phyloP scores from a whole-genome alignment of 1,140 invertebrate species.

The Philotrypesis tridentata region DNA sequence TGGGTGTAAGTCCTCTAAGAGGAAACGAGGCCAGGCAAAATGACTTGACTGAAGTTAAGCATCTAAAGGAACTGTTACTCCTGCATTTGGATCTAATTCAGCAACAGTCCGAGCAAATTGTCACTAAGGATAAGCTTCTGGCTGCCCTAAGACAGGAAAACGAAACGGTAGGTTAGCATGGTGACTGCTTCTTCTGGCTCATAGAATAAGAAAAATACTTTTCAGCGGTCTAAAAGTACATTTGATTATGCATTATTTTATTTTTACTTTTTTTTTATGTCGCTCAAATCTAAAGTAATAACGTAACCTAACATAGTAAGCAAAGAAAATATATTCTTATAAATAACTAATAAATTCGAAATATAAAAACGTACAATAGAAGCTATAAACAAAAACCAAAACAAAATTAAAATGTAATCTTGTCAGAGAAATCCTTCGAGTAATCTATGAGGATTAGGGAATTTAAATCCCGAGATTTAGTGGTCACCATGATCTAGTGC shows the following conservation, averaged over 20 bases:
- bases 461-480: constrained; percentile 6
- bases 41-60: constrained; percentile 76
- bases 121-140: constrained; percentile 80
- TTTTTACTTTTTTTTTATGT: background rate
- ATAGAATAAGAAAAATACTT: background rate
- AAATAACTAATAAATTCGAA: background rate
- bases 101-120: constrained; percentile 82
- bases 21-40: constrained; percentile 71
- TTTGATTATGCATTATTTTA: background rate
- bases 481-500: constrained; percentile 37
- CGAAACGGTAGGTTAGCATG: constrained; percentile 75
- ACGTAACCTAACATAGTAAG: background rate
- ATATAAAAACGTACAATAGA: background rate
- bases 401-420: background rate
- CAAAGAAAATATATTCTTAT: background rate
- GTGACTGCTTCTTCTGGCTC: constrained; percentile 1
- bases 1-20: constrained; percentile 65
- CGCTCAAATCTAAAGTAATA: constrained; percentile 2
- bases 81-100: constrained; percentile 84
- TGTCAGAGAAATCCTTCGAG: too few species aligned
- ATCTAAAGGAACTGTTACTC: constrained; percentile 80
- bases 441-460: constrained; percentile 3
- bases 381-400: background rate
- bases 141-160: constrained; percentile 78
- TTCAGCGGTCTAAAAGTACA: background rate